Evolutionary conservation across 2,888 invertebrate genomes (phyloP), one percentile per base, ranked within the genome.

Genomic region (Eristalinus aeneus): DNA sequence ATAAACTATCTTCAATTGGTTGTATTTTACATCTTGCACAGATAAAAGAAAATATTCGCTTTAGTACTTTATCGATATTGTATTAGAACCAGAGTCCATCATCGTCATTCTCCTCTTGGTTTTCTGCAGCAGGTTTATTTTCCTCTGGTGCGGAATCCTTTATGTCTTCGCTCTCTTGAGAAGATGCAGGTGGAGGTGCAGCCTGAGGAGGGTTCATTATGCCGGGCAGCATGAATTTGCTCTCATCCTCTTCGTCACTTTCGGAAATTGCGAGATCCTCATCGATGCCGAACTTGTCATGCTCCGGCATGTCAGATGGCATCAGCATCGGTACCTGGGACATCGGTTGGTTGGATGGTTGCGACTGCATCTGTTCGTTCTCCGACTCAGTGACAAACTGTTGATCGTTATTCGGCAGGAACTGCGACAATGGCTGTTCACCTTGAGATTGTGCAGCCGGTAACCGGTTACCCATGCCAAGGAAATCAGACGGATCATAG

Each of bases 401-500:
- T 60, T 77, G 79, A 32, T 76, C 90, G 71, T 89, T 89, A 27
- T 88, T 89, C 1, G 89, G 79, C 84, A 90, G 79, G 58, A 90
- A 90, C 64, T 90, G 90, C 65, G 81, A 89, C 81, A 76, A 65
- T 11, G 87, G 88, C 27, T 88, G 87, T 39, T 88, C 85, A 23
- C 85, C 77, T 58, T 87, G 87, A 46, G 65, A 68, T 46, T 88
- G 87, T 53, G 75, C 63, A 12, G 65, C 72, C 22, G 68, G 89
- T 1, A 90, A 83, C 12, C 91, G 90, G 80, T 90, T 92, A 69
- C 94, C 94, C 92, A 96, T 90, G 64, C 91, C 93, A 67, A 97
- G 93, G 91, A 97, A 97, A 92, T 97, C 97, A 0, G 97, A 96
- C 0, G 97, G 97, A 93, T 97, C 97, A 92, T 97, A 97, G 90